Conservation (phyloP, 1,140 invertebrate species). For the Megathymus violae region DNA sequence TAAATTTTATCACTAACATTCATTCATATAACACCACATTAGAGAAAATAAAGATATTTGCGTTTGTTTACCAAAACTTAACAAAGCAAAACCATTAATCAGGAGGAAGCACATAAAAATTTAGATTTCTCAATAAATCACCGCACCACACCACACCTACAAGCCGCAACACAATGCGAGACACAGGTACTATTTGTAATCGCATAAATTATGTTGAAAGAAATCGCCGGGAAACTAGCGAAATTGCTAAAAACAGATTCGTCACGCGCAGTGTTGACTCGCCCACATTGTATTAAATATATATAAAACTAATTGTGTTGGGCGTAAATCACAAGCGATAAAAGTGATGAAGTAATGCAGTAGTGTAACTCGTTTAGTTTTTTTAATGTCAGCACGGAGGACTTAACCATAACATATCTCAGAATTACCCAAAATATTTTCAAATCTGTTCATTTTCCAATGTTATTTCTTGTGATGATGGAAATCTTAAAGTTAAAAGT, state of each 20-base stretch:
- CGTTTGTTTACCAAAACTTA: neutral
- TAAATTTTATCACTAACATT: neutral
- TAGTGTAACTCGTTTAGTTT: too few species aligned
- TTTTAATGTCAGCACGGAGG: too few species aligned
- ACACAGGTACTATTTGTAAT: slow-evolving; percentile 40
- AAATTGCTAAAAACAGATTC: slow-evolving; percentile 53
- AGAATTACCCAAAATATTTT: too few species aligned
- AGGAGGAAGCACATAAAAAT: slow-evolving; percentile 5
- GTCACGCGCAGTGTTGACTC: slow-evolving; percentile 45
- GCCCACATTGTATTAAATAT: slow-evolving; percentile 42
- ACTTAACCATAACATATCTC: too few species aligned
- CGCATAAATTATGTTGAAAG: slow-evolving; percentile 39
- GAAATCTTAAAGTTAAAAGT: too few species aligned
- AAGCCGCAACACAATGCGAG: slow-evolving; percentile 35
- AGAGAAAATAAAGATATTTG: neutral
- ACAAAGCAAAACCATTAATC: slow-evolving; percentile 5
- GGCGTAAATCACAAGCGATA: neutral
- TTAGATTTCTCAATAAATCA: slow-evolving; percentile 21
- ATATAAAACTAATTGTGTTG: slow-evolving; percentile 19
- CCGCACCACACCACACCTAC: slow-evolving; percentile 26
- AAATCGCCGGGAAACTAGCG: slow-evolving; percentile 39
- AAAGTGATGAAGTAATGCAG: too few species aligned
- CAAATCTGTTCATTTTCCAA: too few species aligned
- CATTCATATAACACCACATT: neutral
- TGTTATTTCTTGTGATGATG: too few species aligned